Conservation (phyloP, 1,140 invertebrate genomes). For the Bombus picipes region DNA sequence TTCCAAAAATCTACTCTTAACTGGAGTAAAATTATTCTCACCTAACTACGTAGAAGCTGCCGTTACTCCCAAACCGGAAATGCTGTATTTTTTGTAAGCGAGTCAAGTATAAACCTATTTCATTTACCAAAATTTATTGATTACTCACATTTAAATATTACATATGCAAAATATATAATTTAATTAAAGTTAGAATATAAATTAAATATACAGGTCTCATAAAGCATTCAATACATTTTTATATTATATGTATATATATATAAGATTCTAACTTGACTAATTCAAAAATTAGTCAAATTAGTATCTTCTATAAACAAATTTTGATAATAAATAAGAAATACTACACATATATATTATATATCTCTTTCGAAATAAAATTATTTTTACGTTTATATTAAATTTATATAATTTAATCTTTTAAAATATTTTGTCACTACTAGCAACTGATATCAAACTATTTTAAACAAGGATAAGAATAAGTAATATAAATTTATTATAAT, state of each 20-base stretch:
- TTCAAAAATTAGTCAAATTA: conserved; percentile 15
- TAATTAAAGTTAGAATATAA: not conserved
- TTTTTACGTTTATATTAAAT: not conserved
- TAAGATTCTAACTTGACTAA: too few relatives aligned
- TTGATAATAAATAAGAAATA: not conserved
- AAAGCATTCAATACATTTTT: not conserved
- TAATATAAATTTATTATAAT: not conserved
- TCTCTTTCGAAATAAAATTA: not conserved
- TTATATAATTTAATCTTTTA: not conserved
- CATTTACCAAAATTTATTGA: not conserved
- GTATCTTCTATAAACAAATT: not conserved
- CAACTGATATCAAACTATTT: not conserved
- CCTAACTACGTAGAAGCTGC: conserved; percentile 72
- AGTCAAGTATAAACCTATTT: conserved; percentile 51
- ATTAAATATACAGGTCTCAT: not conserved
- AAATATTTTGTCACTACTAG: not conserved
- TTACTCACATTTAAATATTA: not conserved
- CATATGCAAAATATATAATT: not conserved
- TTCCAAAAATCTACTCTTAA: conserved; percentile 43
- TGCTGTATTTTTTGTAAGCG: not conserved
- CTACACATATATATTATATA: not conserved
- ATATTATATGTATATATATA: too few relatives aligned
- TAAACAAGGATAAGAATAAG: not conserved
- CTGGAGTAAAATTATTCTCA: conserved; percentile 63
- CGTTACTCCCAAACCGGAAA: conserved; percentile 64